Evolutionary conservation across 2,888 invertebrate genomes (phyloP).

Genomic region (Gastracanthus pulcherrimus): DNA sequence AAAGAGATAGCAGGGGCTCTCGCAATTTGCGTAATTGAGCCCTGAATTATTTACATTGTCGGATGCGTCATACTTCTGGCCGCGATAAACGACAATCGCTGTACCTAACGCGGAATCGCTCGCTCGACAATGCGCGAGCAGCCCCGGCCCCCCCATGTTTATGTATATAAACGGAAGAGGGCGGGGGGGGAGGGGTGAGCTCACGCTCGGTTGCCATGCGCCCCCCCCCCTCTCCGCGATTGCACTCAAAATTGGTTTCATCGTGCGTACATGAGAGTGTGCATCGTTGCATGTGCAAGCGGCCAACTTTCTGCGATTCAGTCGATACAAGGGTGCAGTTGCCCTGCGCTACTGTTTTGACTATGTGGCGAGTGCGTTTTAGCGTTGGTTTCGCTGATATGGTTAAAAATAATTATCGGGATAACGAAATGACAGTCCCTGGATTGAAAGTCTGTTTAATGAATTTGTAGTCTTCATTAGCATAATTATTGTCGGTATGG

Average conservation of each 20-base stretch:
- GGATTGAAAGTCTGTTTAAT: too few relatives aligned
- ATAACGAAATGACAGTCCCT: too few relatives aligned
- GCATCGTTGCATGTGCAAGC: background rate
- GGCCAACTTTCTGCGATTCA: constrained; percentile 13
- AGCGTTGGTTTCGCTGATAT: background rate
- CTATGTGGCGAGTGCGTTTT: background rate
- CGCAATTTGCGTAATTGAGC: constrained; percentile 76
- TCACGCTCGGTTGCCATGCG: background rate
- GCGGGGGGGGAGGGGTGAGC: background rate
- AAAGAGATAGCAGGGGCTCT: constrained; percentile 53
- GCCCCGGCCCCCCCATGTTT: background rate
- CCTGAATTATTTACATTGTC: constrained; percentile 76
- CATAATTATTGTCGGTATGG: too few relatives aligned
- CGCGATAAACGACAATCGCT: constrained; percentile 60
- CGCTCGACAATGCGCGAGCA: background rate
- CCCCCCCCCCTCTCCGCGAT: background rate
- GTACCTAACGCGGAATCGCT: constrained; percentile 8
- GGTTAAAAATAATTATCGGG: background rate
- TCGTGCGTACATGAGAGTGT: background rate
- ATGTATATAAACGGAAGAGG: background rate
- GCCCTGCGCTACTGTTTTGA: background rate
- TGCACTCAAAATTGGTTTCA: background rate
- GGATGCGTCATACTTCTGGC: constrained; percentile 73
- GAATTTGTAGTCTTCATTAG: too few relatives aligned
- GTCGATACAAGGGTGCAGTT: background rate